These are phyloP conservation scores for Balanococcus diminutus DNA, from an alignment of 2,888 invertebrate genomes.

Conservation along the genomic window DNA sequence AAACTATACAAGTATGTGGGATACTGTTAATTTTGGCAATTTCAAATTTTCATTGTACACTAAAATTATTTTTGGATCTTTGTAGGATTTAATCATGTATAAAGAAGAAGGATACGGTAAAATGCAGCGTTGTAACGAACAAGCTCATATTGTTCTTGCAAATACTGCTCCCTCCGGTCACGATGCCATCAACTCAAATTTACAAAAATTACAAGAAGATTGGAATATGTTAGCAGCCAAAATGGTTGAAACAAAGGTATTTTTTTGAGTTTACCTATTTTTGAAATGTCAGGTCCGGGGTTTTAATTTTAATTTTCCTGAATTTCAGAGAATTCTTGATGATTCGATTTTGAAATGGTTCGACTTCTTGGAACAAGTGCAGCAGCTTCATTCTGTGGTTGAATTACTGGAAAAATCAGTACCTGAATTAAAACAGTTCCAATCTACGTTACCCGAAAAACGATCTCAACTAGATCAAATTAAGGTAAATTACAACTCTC, in stretches of 20 bases:
- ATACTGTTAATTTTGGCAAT: background rate
- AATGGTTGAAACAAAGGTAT: constrained; percentile 84
- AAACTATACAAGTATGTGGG: constrained; percentile 68
- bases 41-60: background rate
- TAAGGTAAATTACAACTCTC: no score
- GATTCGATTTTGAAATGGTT: constrained; percentile 92
- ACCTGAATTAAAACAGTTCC: constrained; percentile 75
- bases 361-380: constrained; percentile 85
- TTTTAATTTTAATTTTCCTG: background rate
- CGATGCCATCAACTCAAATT: constrained; percentile 80
- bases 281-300: no score
- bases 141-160: constrained; percentile 87
- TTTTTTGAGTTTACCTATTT: no score
- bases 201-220: constrained; percentile 83
- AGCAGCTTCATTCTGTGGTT: constrained; percentile 81
- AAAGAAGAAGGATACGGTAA: constrained; percentile 92
- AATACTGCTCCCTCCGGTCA: constrained; percentile 91
- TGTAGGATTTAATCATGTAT: constrained; percentile 81
- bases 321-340: constrained; percentile 71
- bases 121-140: constrained; percentile 85
- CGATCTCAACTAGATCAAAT: constrained; percentile 83
- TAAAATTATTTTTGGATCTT: background rate
- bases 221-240: constrained; percentile 87
- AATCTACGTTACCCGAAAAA: constrained; percentile 84
- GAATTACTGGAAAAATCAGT: constrained; percentile 77